Conservation (phyloP, 2,888 invertebrate species). For the Hylaea fasciaria region DNA sequence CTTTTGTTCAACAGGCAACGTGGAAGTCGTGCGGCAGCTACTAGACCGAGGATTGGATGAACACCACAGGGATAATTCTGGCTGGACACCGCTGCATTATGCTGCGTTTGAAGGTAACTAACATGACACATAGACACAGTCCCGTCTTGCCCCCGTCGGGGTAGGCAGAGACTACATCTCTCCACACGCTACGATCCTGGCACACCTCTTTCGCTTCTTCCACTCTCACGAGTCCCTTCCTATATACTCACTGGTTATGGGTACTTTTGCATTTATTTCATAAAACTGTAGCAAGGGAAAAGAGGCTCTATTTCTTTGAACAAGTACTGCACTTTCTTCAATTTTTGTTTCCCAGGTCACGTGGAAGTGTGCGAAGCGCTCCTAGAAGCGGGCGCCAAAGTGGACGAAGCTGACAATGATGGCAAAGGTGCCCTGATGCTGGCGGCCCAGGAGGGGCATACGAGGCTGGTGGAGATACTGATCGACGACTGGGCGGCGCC, state of each 20-base stretch:
- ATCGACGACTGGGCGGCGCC: conserved; percentile 91
- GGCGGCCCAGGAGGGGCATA: conserved; percentile 95
- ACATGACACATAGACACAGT: neutral
- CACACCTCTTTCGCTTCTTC: too few relatives aligned
- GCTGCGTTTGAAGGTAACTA: conserved; percentile 93
- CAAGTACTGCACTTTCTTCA: too few relatives aligned
- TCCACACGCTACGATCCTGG: too few relatives aligned
- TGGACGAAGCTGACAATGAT: conserved; percentile 96
- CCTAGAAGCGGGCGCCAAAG: conserved; percentile 94
- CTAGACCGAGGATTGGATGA: conserved; percentile 94
- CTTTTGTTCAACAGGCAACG: conserved; percentile 89
- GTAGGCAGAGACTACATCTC: too few relatives aligned
- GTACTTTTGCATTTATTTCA: too few relatives aligned
- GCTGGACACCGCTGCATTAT: conserved; percentile 99
- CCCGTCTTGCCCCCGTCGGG: too few relatives aligned
- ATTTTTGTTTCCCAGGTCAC: too few relatives aligned
- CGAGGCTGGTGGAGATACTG: conserved; percentile 85
- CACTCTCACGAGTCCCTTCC: too few relatives aligned
- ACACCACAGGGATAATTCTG: conserved; percentile 96
- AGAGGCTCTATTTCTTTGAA: too few relatives aligned
- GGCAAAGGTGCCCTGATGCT: conserved; percentile 95
- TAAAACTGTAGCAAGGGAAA: too few relatives aligned
- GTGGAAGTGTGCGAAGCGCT: conserved; percentile 92
- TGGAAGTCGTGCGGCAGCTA: conserved; percentile 94
- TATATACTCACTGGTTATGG: neutral